A percentile compares a stretch with the other conserved stretches of the same genome.
Conservation (phyloP, 2,113 vertebrate genomes). For the Myrmecobius fasciatus region DNA sequence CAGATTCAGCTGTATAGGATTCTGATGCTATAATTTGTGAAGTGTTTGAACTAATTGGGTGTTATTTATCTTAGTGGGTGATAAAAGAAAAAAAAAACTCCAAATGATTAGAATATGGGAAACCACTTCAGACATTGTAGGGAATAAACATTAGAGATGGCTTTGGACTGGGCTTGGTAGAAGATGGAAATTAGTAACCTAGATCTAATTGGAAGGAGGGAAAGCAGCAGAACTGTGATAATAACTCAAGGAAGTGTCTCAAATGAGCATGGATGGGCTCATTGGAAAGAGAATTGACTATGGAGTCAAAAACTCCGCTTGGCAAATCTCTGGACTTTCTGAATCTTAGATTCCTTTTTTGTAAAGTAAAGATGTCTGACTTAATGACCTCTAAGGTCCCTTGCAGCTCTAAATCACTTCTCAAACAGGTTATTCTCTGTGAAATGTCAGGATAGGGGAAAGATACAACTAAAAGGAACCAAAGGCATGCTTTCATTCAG, state of each 20-base stretch:
- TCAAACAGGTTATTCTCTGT: neutral
- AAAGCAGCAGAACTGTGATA: neutral
- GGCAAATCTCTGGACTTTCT: neutral
- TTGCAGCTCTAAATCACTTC: neutral
- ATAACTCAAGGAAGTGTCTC: neutral
- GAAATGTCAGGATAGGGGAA: neutral
- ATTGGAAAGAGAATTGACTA: neutral
- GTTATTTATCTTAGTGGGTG: conserved; percentile 77
- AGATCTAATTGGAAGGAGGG: neutral
- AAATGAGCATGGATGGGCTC: neutral
- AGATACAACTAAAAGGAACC: neutral
- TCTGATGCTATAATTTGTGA: conserved; percentile 82
- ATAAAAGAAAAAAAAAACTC: conserved; percentile 73
- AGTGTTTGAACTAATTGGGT: conserved; percentile 84
- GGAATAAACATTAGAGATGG: conserved; percentile 65
- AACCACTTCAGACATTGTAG: conserved; percentile 73
- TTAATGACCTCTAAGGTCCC: neutral
- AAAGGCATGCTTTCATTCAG: neutral
- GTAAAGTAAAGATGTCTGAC: neutral
- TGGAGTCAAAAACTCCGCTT: neutral
- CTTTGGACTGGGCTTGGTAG: neutral
- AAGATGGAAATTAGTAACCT: neutral
- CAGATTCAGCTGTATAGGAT: conserved; percentile 78
- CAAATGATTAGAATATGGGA: conserved; percentile 77
- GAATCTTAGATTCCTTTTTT: neutral